Evolutionary conservation across 2,113 vertebrate genomes (phyloP).

Genomic region (Strix aluco): DNA sequence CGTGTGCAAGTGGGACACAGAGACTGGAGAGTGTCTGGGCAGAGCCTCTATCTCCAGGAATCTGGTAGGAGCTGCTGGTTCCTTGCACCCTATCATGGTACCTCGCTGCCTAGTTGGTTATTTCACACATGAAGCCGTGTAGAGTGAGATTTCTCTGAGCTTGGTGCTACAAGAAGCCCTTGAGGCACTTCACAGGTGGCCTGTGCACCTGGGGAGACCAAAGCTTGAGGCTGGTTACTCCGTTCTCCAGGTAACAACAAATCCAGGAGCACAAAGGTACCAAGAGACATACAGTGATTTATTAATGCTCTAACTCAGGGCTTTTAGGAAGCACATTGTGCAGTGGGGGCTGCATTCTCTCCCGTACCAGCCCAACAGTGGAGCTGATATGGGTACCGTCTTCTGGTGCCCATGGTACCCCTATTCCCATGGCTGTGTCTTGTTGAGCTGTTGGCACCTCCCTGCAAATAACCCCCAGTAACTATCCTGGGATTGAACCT

Average conservation of each 20-base stretch:
- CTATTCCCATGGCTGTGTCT: neutral
- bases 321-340: neutral
- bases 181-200: neutral
- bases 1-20: constrained; percentile 91
- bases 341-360: neutral
- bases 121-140: rapidly evolving
- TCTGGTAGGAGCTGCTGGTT: constrained; percentile 75
- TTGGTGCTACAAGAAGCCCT: neutral
- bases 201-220: neutral
- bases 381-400: neutral
- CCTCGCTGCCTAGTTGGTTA: rapidly evolving
- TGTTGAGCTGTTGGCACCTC: neutral
- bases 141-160: neutral
- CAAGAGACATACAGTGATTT: rapidly evolving
- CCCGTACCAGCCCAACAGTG: neutral
- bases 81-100: neutral
- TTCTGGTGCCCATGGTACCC: neutral
- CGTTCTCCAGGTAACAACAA: neutral
- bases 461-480: neutral
- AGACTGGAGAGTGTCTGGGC: constrained; percentile 82
- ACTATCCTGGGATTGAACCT: neutral
- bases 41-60: constrained; percentile 88
- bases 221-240: neutral
- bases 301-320: neutral
- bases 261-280: neutral